Evolutionary conservation across 2,888 invertebrate species (phyloP).

Genomic region (Synergus umbraculus): DNA sequence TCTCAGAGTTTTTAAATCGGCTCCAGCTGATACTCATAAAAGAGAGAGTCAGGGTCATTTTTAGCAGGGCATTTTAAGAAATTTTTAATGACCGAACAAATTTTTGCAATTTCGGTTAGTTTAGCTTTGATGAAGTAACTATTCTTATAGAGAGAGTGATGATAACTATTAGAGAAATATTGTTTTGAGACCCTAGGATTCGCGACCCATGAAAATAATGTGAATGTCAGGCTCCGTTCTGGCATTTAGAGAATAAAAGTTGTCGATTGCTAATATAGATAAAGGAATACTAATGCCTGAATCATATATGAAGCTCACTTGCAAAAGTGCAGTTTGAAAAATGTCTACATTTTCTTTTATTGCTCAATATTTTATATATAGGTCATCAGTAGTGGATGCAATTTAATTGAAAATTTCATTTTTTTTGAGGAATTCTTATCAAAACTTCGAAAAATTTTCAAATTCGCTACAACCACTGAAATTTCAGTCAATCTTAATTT

Average conservation of each 20-base stretch:
- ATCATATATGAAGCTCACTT: background rate
- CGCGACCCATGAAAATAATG: constrained; percentile 21
- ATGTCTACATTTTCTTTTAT: too few relatives aligned
- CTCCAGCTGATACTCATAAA: background rate
- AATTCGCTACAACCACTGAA: too few relatives aligned
- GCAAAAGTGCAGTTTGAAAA: background rate
- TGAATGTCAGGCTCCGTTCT: constrained; percentile 11
- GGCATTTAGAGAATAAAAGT: constrained; percentile 33
- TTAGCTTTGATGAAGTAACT: background rate
- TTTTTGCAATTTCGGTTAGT: too few relatives aligned
- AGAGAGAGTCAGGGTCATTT: background rate
- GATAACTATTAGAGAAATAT: constrained; percentile 14
- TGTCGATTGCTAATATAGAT: constrained; percentile 15
- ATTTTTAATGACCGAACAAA: too few relatives aligned
- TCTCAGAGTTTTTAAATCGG: background rate
- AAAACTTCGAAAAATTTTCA: too few relatives aligned
- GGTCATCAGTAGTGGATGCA: too few relatives aligned
- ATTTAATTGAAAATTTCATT: too few relatives aligned
- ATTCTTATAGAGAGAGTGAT: background rate
- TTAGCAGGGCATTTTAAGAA: too few relatives aligned
- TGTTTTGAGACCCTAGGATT: constrained; percentile 22
- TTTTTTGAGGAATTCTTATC: too few relatives aligned
- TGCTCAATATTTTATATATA: too few relatives aligned
- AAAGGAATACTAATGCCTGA: constrained; percentile 14
- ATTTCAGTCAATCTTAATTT: too few relatives aligned